phyloP scores from a whole-genome alignment of 1,140 invertebrate genomes.

The Plutomurus gul region DNA sequence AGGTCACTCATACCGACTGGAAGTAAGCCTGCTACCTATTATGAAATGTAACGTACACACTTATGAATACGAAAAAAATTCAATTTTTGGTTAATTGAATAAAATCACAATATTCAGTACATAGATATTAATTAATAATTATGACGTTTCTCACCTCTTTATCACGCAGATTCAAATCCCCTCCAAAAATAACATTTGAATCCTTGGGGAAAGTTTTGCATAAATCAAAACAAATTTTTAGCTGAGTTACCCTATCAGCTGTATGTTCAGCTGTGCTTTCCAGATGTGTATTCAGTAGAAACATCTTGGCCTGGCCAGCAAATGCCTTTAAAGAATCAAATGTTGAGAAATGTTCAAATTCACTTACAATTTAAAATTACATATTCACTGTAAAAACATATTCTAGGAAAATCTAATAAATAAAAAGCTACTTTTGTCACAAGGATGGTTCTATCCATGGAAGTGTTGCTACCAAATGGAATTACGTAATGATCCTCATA shows the following conservation, averaged over 20 bases:
- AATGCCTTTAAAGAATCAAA: conserved; percentile 57
- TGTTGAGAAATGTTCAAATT: not conserved
- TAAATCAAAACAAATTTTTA: conserved; percentile 59
- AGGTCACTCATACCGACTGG: conserved; percentile 62
- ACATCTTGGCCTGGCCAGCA: conserved; percentile 59
- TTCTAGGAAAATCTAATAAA: not conserved
- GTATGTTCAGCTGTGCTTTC: conserved; percentile 64
- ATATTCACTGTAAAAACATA: not conserved
- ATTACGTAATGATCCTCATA: conserved; percentile 59
- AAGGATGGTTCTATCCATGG: conserved; percentile 64
- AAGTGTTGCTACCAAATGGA: conserved; percentile 57
- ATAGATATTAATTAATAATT: not conserved
- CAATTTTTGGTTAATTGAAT: not conserved
- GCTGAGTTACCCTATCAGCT: conserved; percentile 60
- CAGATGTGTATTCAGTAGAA: conserved; percentile 65
- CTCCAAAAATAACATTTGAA: conserved; percentile 64
- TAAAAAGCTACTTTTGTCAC: conserved; percentile 34
- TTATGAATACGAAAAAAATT: conserved; percentile 54
- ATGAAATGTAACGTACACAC: conserved; percentile 46
- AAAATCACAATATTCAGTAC: not conserved
- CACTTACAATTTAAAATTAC: not conserved
- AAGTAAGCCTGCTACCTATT: conserved; percentile 57
- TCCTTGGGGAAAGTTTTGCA: conserved; percentile 56
- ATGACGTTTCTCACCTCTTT: too few relatives aligned
- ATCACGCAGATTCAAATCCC: conserved; percentile 67